A percentile compares a stretch with the other conserved stretches of the same genome.
Conservation (phyloP, 1,140 invertebrate species). For the Nephotettix cincticeps region DNA sequence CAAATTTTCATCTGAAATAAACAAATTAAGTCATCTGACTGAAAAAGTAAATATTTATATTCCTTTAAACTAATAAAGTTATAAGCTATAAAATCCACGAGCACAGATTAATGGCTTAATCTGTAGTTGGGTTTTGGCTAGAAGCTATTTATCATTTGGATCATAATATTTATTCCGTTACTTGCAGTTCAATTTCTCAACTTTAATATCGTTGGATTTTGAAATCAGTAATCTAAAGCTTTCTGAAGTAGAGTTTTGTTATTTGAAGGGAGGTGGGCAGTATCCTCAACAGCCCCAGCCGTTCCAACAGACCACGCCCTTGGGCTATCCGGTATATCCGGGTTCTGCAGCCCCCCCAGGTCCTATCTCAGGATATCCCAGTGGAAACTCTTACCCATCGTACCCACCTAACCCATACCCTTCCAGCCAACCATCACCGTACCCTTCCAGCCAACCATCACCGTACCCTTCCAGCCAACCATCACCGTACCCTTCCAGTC, state of each 20-base stretch:
- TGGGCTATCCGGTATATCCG: conserved; percentile 34
- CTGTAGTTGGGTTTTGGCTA: no score
- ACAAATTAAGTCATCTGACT: no score
- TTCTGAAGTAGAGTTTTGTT: conserved; percentile 10
- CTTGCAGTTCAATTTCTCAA: no score
- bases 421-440: conserved; percentile 28
- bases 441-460: conserved; percentile 27
- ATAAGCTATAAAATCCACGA: no score
- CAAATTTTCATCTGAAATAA: no score
- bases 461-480: conserved; percentile 25
- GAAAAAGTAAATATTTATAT: no score
- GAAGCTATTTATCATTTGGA: no score
- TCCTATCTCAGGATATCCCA: conserved; percentile 19
- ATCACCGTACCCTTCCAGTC: conserved; percentile 23
- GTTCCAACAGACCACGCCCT: conserved; percentile 30
- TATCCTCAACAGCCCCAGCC: conserved; percentile 36
- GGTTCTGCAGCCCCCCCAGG: conserved; percentile 31
- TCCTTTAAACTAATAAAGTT: no score
- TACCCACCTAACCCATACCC: conserved; percentile 32
- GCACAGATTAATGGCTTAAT: no score
- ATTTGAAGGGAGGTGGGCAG: conserved; percentile 33
- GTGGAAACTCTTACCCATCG: conserved; percentile 7
- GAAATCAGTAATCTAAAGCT: no score
- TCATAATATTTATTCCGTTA: no score
- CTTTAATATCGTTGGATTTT: no score